These are phyloP conservation scores for Pycnonotus jocosus DNA, from an alignment of 2,113 vertebrate species.

Conservation along the genomic window DNA sequence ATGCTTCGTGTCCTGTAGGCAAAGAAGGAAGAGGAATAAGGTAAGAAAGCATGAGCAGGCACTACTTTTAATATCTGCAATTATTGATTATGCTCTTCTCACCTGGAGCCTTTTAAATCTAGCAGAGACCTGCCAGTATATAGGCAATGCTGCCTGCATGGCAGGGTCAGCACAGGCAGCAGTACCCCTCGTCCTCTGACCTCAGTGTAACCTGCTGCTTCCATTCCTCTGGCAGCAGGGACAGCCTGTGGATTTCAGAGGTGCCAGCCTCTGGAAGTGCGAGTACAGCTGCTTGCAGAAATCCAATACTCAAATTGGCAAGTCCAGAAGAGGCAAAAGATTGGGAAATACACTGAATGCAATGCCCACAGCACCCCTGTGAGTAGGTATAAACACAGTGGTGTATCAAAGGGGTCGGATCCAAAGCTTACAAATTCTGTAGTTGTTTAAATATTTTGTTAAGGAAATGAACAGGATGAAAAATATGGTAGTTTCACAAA, in stretches of 20 bases:
- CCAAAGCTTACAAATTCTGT: background rate
- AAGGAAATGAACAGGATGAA: background rate
- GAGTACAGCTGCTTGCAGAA: background rate
- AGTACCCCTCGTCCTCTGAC: background rate
- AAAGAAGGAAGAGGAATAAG: background rate
- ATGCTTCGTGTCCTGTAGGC: background rate
- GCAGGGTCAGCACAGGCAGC: background rate
- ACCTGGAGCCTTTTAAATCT: background rate
- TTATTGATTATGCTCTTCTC: background rate
- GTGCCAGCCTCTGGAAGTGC: fast-evolving
- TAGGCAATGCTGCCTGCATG: background rate
- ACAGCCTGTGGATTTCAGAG: background rate
- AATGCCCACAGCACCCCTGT: background rate
- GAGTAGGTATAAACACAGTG: background rate
- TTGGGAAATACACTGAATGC: background rate
- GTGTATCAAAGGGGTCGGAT: background rate
- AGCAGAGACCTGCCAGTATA: background rate
- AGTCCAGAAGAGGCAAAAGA: background rate
- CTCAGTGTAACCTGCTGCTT: fast-evolving
- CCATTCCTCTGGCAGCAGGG: background rate
- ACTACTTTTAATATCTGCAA: background rate
- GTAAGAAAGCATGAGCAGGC: background rate
- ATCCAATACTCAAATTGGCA: background rate
- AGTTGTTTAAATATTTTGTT: background rate
- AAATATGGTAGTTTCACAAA: background rate